These are phyloP conservation scores for Phacellophora camtschatica DNA, from an alignment of 30 jellyfish, hydroid and myxozoan species.

Conservation along the genomic window DNA sequence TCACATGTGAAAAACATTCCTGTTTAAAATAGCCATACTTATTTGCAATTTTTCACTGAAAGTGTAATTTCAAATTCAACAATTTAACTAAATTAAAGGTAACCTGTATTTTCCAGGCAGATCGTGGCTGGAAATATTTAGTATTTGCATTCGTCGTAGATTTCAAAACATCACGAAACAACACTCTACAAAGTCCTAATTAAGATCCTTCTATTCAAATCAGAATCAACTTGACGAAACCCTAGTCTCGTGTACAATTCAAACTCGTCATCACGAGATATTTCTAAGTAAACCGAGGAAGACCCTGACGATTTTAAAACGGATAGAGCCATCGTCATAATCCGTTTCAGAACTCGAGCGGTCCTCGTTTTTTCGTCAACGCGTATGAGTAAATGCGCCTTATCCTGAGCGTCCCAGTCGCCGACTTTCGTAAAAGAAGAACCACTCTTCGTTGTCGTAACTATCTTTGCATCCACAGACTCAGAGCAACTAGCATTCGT, in stretches of 20 bases:
- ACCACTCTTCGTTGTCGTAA: background rate
- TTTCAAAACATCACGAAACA: too few species aligned
- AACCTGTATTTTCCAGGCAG: too few species aligned
- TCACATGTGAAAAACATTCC: too few species aligned
- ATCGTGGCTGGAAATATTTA: too few species aligned
- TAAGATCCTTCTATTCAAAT: conserved; percentile 10
- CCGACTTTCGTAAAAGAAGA: conserved; percentile 20
- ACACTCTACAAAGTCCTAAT: conserved; percentile 41
- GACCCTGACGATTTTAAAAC: conserved; percentile 90
- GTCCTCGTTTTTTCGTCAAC: conserved; percentile 57
- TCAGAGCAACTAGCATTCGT: conserved; percentile 39
- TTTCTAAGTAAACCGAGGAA: conserved; percentile 59
- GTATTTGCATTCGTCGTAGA: too few species aligned
- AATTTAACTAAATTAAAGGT: too few species aligned
- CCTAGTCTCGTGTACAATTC: conserved; percentile 83
- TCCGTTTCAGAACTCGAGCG: conserved; percentile 71
- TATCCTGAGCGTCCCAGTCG: conserved; percentile 65
- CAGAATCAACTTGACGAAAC: conserved; percentile 44
- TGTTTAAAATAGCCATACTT: too few species aligned
- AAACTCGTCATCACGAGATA: conserved; percentile 42
- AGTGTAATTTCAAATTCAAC: too few species aligned
- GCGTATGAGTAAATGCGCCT: conserved; percentile 74
- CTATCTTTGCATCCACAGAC: conserved; percentile 20
- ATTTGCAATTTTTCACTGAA: too few species aligned
- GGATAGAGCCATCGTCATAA: conserved; percentile 59